Evolutionary conservation across 2,888 invertebrate species (phyloP), one percentile per base, ranked within the genome.

Genomic region (Euzetes globulus): DNA sequence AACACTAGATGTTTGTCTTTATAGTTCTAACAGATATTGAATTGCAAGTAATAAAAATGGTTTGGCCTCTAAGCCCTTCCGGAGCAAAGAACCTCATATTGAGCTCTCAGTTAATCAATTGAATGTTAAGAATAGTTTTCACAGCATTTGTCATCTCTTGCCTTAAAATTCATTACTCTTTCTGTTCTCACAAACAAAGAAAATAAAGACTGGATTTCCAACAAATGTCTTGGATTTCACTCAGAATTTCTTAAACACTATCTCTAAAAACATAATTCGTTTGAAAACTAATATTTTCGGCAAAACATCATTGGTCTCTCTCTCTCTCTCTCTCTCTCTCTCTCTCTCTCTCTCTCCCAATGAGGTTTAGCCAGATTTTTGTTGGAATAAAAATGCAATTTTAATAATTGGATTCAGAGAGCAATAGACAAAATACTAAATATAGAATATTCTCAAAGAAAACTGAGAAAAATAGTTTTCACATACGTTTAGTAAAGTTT

Each of bases 1-100:
- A 60, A 52, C 52, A 52, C 52, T 11, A 7, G 25, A 70, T 70
- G 70, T 70, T 70, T 70, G 70, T 25, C 19, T 70, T 70, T 17
- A 19, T n/a, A 37, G 19, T 33, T 65, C 70, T 9, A 70, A 70
- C 47, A 65, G 25, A 70, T 65, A 47, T 70, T 45, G 27, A 47
- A 70, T 45, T 45, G 70, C 70, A 70, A 25, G 70, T 27, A 70
- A 70, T 70, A 70, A 70, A 70, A 70, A 45, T 70, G 13, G 27
- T 70, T 37, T 45, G 70, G 45, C 33, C 33, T 41, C 25, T 27
- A 70, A 70, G 70, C 47, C 70, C 70, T 45, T 45, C 45, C 41
- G 47, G 70, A 27, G 70, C 70, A 25, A 25, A 70, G 47, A 70
- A 33, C 37, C n/a, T 1, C 45, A 65, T 33, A 19, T 33, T 65